phyloP scores from a whole-genome alignment of 2,113 vertebrate species.

The Albula glossodonta region DNA sequence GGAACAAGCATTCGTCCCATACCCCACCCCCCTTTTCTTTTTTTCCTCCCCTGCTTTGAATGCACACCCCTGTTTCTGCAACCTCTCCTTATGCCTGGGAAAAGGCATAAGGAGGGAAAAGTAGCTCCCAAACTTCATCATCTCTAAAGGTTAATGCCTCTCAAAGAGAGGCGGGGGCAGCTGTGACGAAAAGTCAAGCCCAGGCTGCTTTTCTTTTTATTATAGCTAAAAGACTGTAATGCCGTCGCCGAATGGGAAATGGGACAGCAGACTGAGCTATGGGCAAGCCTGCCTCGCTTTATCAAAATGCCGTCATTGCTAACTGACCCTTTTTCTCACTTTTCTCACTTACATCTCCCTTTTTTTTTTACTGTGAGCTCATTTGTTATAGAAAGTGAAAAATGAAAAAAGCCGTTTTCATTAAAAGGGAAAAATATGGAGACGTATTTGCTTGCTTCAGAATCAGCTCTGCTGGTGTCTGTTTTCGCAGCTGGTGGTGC shows the following conservation, averaged over 20 bases:
- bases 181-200: slow-evolving; percentile 41
- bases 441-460: not conserved
- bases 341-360: not conserved
- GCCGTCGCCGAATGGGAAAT: slow-evolving; percentile 56
- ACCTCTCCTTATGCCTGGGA: not conserved
- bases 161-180: slow-evolving; percentile 41
- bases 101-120: too few species aligned
- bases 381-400: not conserved
- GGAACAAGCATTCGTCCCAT: not conserved
- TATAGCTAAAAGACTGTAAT: slow-evolving; percentile 65
- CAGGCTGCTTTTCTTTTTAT: slow-evolving; percentile 54
- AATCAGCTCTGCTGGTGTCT: not conserved
- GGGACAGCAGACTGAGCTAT: slow-evolving; percentile 41
- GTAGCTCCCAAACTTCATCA: slow-evolving; percentile 18
- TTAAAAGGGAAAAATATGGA: not conserved
- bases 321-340: slow-evolving; percentile 31
- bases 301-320: slow-evolving; percentile 60
- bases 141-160: slow-evolving; percentile 49
- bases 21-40: not conserved
- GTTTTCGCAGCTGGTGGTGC: too few species aligned
- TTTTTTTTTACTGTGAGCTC: not conserved
- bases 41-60: slow-evolving; percentile 21
- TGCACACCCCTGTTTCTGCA: slow-evolving; percentile 1
- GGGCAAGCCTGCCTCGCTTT: slow-evolving; percentile 56
- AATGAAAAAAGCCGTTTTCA: not conserved